Conservation (phyloP, 2,888 invertebrate species). For the Dasypolia templi region DNA sequence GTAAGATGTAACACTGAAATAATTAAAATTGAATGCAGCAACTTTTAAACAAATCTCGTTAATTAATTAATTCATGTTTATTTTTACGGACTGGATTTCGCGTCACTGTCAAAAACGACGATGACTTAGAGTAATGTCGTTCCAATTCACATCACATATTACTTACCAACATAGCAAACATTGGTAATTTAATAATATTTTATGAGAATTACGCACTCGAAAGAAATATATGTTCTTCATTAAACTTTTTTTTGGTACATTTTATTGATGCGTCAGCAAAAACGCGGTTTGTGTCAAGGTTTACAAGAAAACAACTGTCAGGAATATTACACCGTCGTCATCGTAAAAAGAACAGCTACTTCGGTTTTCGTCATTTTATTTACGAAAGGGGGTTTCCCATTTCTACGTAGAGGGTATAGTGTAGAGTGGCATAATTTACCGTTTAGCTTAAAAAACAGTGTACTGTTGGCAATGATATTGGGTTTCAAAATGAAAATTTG, state of each 20-base stretch:
- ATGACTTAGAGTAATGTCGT: background rate
- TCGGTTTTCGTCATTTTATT: conserved; percentile 24
- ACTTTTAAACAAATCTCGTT: background rate
- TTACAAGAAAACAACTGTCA: background rate
- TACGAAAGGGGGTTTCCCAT: conserved; percentile 54
- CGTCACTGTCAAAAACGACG: conserved; percentile 15
- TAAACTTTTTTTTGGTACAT: background rate
- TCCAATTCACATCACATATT: conserved; percentile 23
- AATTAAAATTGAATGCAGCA: background rate
- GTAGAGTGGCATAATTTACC: background rate
- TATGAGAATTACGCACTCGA: background rate
- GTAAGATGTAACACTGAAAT: background rate
- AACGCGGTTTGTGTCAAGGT: background rate
- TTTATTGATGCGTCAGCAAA: background rate
- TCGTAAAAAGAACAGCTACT: conserved; percentile 40
- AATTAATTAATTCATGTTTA: background rate
- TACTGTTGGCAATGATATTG: background rate
- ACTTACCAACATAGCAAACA: background rate
- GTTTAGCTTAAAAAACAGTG: background rate
- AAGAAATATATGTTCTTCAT: background rate
- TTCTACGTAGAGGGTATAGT: background rate
- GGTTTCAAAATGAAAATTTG: background rate
- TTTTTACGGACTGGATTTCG: background rate
- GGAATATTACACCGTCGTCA: background rate
- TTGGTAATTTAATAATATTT: background rate